Conservation (phyloP, 2,888 invertebrate species). For the Yponomeuta cagnagella region DNA sequence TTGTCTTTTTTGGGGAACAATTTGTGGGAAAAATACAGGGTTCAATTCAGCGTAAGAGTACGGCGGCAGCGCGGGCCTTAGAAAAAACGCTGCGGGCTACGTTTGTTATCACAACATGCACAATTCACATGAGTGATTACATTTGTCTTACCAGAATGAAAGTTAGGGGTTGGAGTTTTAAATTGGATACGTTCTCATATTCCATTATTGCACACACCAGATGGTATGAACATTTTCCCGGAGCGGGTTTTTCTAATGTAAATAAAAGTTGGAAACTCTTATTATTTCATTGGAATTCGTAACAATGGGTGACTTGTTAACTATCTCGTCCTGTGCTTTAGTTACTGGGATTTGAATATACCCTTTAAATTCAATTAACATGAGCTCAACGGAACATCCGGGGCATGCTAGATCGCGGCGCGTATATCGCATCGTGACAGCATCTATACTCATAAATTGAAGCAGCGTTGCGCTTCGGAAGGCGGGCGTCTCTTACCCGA, state of each 20-base stretch:
- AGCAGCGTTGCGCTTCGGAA: not conserved
- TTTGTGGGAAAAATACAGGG: not conserved
- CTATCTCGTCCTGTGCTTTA: not conserved
- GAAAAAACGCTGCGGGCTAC: not conserved
- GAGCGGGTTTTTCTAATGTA: not conserved
- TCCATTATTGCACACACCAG: not conserved
- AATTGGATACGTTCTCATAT: not conserved
- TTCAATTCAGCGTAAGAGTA: not conserved
- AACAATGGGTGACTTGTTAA: not conserved
- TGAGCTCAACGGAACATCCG: not conserved
- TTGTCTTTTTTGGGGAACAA: not conserved
- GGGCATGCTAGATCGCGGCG: not conserved
- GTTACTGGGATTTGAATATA: not conserved
- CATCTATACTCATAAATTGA: not conserved
- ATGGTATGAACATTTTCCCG: not conserved
- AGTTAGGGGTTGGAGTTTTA: slow-evolving; percentile 1
- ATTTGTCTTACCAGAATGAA: not conserved
- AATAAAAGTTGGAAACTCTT: not conserved
- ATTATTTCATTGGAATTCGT: not conserved
- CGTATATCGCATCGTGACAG: not conserved
- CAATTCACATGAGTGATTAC: slow-evolving; percentile 29
- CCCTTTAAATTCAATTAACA: not conserved
- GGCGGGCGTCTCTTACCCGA: slow-evolving; percentile 38
- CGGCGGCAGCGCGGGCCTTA: not conserved
- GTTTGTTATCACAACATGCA: slow-evolving; percentile 38